Conservation (phyloP, 1,140 invertebrate species). For the Homalodisca vitripennis region DNA sequence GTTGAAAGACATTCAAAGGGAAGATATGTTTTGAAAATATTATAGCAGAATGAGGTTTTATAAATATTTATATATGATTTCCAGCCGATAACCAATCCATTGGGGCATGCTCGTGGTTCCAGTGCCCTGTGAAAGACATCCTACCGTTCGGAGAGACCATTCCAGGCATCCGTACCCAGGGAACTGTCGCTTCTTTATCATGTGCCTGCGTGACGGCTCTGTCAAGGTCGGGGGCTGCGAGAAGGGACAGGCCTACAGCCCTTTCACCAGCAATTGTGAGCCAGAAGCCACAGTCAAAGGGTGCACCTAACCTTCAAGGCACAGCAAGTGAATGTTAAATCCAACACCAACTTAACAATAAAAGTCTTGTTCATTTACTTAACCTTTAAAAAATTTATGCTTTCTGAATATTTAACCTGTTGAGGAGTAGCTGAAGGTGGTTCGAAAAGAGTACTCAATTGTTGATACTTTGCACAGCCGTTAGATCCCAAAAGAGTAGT, state of each 20-base stretch:
- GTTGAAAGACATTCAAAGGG: too few species aligned
- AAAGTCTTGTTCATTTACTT: too few species aligned
- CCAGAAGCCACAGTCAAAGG: constrained; percentile 19
- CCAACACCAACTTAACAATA: too few species aligned
- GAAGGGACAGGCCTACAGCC: constrained; percentile 31
- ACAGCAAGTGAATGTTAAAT: not conserved
- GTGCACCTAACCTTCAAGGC: not conserved
- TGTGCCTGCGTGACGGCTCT: constrained; percentile 38
- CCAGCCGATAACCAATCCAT: not conserved
- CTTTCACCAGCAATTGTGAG: constrained; percentile 32
- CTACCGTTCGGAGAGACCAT: constrained; percentile 39
- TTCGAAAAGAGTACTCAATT: too few species aligned
- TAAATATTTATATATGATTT: too few species aligned
- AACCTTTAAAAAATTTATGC: too few species aligned
- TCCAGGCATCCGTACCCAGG: constrained; percentile 39
- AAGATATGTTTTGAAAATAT: too few species aligned
- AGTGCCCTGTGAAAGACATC: constrained; percentile 35
- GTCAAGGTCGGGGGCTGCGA: constrained; percentile 38
- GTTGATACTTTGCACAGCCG: too few species aligned
- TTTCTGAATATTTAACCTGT: too few species aligned
- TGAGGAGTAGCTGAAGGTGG: too few species aligned
- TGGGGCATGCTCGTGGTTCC: constrained; percentile 33
- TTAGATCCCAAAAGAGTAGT: too few species aligned
- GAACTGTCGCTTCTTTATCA: constrained; percentile 38
- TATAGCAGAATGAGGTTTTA: too few species aligned